Percentiles rank a stretch among this genome's conserved stretches.
Conservation (phyloP, 2,113 vertebrate genomes). For the Mionectes macconnelli region DNA sequence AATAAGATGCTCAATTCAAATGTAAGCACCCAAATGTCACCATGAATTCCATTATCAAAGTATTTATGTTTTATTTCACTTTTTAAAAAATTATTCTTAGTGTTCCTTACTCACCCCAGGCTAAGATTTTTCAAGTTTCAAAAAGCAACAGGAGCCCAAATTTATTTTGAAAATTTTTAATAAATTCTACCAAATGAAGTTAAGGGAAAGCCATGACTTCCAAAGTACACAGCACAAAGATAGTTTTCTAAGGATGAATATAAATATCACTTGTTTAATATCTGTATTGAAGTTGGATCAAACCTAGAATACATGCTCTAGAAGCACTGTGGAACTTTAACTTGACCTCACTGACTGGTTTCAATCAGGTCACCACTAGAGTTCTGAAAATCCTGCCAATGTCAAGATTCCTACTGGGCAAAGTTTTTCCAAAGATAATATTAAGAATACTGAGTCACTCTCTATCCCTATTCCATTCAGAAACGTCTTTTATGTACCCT, state of each 20-base stretch:
- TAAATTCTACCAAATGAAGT: not conserved
- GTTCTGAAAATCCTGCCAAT: not conserved
- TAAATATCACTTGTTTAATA: not conserved
- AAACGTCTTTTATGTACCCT: not conserved
- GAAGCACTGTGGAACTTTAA: not conserved
- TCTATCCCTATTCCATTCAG: not conserved
- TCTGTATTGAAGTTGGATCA: not conserved
- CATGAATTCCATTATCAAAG: not conserved
- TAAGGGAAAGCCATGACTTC: not conserved
- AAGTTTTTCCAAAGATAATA: not conserved
- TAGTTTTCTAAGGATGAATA: not conserved
- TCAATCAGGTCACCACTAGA: not conserved
- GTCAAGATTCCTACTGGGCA: not conserved
- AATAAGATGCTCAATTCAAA: not conserved
- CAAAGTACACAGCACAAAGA: not conserved
- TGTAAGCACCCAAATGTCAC: not conserved
- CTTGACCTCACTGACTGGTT: too few species aligned
- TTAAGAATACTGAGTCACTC: not conserved
- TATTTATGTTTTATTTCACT: not conserved
- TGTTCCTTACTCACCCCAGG: not conserved
- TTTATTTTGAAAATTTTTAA: not conserved
- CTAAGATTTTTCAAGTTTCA: not conserved
- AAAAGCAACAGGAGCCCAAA: not conserved
- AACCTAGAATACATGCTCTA: not conserved
- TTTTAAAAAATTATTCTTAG: not conserved